These are phyloP conservation scores for Paedocypris sp. DNA, from an alignment of 2,113 vertebrate genomes.

Conservation along the genomic window DNA sequence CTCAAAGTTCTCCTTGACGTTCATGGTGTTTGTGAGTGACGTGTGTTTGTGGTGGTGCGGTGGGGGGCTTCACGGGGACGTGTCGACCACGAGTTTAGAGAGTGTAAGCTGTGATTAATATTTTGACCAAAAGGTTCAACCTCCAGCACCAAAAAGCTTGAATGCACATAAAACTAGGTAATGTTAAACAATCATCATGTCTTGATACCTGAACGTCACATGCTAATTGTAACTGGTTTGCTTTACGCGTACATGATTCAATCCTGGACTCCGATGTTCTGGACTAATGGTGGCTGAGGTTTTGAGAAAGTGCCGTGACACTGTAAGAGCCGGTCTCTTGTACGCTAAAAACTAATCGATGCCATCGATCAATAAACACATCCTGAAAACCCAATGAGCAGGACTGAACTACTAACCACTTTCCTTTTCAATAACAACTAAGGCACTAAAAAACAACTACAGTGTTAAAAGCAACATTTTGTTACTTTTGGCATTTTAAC, in stretches of 20 bases:
- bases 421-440: too few species aligned
- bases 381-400: background rate
- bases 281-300: conserved; percentile 3
- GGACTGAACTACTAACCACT: background rate
- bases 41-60: background rate
- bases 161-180: background rate
- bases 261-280: background rate
- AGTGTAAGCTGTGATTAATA: background rate
- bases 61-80: background rate
- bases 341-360: conserved; percentile 1
- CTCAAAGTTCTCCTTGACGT: conserved; percentile 41
- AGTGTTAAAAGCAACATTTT: too few species aligned
- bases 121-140: background rate
- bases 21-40: conserved; percentile 46
- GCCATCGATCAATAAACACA: too few species aligned
- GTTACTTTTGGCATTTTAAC: too few species aligned
- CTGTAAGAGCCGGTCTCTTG: background rate
- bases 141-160: background rate
- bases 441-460: too few species aligned
- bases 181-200: conserved; percentile 22
- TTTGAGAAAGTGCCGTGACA: background rate
- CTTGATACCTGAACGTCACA: conserved; percentile 21
- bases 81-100: conserved; percentile 47
- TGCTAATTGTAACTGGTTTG: conserved; percentile 8
- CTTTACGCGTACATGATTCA: background rate